phyloP scores from a whole-genome alignment of 1,140 invertebrate genomes.

The Leptestheria dahalacensis region DNA sequence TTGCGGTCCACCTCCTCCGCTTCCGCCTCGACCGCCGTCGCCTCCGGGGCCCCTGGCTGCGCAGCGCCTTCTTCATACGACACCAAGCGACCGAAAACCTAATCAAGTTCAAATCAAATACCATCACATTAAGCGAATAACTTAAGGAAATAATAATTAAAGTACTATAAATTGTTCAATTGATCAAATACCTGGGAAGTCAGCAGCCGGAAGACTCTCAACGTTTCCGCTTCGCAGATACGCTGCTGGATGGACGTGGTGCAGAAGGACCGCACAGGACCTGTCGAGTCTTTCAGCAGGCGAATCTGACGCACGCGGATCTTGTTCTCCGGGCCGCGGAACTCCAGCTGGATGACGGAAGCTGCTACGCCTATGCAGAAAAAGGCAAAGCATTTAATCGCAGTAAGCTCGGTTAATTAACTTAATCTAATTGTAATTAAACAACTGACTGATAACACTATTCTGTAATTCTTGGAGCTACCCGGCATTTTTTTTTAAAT shows the following conservation, averaged over 20 bases:
- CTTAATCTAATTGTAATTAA: too few relatives aligned
- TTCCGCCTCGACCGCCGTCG: slow-evolving; percentile 18
- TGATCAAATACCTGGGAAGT: slow-evolving; percentile 58
- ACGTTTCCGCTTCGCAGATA: slow-evolving; percentile 79
- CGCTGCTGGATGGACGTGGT: slow-evolving; percentile 54
- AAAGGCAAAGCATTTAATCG: not conserved
- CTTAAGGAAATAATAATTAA: too few relatives aligned
- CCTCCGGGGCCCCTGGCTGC: not conserved
- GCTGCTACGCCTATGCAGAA: not conserved
- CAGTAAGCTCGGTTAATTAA: too few relatives aligned
- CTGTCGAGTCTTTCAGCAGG: slow-evolving; percentile 54
- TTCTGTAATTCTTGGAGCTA: too few relatives aligned
- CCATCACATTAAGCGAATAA: not conserved
- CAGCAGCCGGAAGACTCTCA: slow-evolving; percentile 83
- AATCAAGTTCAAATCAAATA: too few relatives aligned
- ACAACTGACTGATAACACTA: too few relatives aligned
- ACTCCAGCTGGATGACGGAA: slow-evolving; percentile 51
- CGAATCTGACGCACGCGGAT: slow-evolving; percentile 51
- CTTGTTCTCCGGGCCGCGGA: slow-evolving; percentile 64
- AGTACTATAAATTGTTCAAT: not conserved
- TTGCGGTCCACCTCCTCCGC: slow-evolving; percentile 25
- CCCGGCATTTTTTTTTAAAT: too few relatives aligned
- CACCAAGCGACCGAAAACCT: slow-evolving; percentile 86
- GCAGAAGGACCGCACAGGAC: slow-evolving; percentile 33
- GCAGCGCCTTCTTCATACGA: slow-evolving; percentile 29